Conservation (phyloP, 2,888 invertebrate genomes). For the Amiota communis region DNA sequence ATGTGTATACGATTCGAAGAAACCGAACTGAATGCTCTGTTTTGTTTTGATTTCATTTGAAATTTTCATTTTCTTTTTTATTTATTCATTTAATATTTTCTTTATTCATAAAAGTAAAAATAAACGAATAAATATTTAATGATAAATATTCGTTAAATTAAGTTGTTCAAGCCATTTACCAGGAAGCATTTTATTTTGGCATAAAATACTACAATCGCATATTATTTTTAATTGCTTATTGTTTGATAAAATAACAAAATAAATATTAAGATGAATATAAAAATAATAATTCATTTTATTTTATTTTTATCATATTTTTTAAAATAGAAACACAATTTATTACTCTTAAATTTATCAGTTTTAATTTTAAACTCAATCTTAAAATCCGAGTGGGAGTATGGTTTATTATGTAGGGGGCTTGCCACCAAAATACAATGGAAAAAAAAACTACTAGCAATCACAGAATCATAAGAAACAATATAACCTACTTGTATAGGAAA, state of each 20-base stretch:
- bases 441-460: too few species aligned
- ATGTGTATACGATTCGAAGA: too few species aligned
- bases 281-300: not conserved
- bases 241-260: not conserved
- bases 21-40: not conserved
- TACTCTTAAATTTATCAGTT: not conserved
- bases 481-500: too few species aligned
- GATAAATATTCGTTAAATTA: not conserved
- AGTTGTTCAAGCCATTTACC: conserved; percentile 7
- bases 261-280: not conserved
- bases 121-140: too few species aligned
- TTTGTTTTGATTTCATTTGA: conserved; percentile 3
- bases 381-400: too few species aligned
- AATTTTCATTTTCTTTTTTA: not conserved
- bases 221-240: conserved; percentile 25
- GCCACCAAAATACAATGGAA: too few species aligned
- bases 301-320: not conserved
- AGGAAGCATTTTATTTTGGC: conserved; percentile 22
- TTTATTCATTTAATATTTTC: conserved; percentile 1
- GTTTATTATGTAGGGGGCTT: too few species aligned
- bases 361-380: too few species aligned
- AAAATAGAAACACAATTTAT: not conserved
- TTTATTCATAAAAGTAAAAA: not conserved
- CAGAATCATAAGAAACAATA: too few species aligned
- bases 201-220: not conserved